phyloP scores from a whole-genome alignment of 2,113 vertebrate species.

The Lepidothrix coronata region DNA sequence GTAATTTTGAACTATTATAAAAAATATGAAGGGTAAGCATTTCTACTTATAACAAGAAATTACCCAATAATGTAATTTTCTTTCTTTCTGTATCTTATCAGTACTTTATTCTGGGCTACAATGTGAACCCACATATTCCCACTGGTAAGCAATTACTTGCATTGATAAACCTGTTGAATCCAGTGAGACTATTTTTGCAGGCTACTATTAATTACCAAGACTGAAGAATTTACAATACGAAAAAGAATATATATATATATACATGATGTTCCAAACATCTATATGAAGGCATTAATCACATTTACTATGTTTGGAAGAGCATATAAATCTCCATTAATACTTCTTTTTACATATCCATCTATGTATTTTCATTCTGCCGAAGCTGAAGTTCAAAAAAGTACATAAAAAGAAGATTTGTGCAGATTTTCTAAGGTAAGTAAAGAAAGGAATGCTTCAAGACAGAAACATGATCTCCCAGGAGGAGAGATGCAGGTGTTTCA shows the following conservation, averaged over 20 bases:
- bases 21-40: neutral
- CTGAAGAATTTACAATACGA: neutral
- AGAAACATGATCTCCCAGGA: neutral
- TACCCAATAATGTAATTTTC: neutral
- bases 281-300: neutral
- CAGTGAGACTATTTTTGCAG: neutral
- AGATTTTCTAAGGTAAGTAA: neutral
- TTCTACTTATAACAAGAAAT: neutral
- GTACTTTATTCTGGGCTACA: neutral
- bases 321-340: neutral
- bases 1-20: neutral
- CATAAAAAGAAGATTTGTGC: neutral
- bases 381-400: neutral
- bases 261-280: neutral
- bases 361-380: neutral
- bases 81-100: neutral
- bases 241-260: no score
- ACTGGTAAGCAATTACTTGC: neutral
- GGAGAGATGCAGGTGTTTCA: fast-evolving
- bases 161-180: constrained; percentile 14
- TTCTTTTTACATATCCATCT: neutral
- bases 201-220: neutral
- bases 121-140: neutral
- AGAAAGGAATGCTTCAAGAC: neutral
- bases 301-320: neutral